phyloP scores from a whole-genome alignment of 2,113 vertebrate genomes.

The Rhineura floridana region DNA sequence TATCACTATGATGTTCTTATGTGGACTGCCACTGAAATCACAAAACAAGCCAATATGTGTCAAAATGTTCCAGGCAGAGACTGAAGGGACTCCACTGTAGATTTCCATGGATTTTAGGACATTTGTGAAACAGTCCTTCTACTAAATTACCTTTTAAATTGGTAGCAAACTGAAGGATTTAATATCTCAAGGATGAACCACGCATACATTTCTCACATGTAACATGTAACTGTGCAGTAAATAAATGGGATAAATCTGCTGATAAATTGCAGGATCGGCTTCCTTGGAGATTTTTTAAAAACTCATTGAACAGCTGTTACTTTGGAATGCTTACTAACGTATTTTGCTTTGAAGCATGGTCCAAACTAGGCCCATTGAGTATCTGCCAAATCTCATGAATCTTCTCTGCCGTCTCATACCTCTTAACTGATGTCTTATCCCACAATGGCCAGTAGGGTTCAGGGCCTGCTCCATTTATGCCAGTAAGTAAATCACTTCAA shows the following conservation, averaged over 20 bases:
- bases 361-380: background rate
- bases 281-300: background rate
- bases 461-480: conserved; percentile 17
- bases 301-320: background rate
- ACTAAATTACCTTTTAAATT: background rate
- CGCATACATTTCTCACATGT: background rate
- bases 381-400: background rate
- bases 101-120: background rate
- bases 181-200: background rate
- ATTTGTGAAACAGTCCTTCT: background rate
- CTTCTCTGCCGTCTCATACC: background rate
- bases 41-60: background rate
- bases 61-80: background rate
- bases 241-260: background rate
- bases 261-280: background rate
- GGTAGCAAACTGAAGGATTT: background rate
- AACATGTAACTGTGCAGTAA: background rate
- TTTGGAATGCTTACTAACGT: background rate
- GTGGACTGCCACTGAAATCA: background rate
- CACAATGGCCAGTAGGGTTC: conserved; percentile 18
- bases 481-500: background rate
- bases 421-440: conserved; percentile 9
- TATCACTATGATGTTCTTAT: background rate
- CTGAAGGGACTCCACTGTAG: background rate
- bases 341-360: background rate